A percentile compares a stretch with the other conserved stretches of the same genome.
These are phyloP conservation scores for Mastomys natalensis DNA, from an alignment of 2,113 vertebrate genomes.

Conservation along the genomic window DNA sequence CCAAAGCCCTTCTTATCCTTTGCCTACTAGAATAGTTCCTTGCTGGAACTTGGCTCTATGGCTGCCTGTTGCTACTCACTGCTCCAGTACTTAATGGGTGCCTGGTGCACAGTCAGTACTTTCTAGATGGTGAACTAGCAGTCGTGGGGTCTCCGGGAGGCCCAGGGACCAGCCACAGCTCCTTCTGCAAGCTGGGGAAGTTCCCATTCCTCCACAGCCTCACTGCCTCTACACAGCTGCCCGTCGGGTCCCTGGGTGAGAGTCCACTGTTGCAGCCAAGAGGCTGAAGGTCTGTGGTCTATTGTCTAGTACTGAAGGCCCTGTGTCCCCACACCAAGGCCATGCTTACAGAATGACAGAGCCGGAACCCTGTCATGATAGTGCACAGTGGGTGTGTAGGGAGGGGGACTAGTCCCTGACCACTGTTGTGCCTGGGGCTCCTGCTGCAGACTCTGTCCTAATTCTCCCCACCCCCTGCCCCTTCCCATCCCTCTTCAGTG, in stretches of 20 bases:
- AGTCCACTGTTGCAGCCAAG: neutral
- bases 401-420: neutral
- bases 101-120: neutral
- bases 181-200: neutral
- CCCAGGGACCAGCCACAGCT: neutral
- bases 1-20: neutral
- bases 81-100: neutral
- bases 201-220: neutral
- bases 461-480: neutral
- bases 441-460: neutral
- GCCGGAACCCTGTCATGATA: neutral
- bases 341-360: neutral
- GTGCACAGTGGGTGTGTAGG: too few species aligned
- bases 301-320: neutral
- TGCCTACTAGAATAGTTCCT: neutral
- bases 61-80: neutral
- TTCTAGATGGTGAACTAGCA: neutral
- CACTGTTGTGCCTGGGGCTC: neutral
- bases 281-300: neutral
- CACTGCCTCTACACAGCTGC: neutral
- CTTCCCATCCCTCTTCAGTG: too few species aligned
- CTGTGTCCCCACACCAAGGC: neutral
- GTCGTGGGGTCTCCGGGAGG: rapidly evolving
- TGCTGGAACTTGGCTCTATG: neutral
- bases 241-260: neutral